Evolutionary conservation across 2,797 vertebrate species (phyloP).

Genomic region (Crenichthys baileyi): DNA sequence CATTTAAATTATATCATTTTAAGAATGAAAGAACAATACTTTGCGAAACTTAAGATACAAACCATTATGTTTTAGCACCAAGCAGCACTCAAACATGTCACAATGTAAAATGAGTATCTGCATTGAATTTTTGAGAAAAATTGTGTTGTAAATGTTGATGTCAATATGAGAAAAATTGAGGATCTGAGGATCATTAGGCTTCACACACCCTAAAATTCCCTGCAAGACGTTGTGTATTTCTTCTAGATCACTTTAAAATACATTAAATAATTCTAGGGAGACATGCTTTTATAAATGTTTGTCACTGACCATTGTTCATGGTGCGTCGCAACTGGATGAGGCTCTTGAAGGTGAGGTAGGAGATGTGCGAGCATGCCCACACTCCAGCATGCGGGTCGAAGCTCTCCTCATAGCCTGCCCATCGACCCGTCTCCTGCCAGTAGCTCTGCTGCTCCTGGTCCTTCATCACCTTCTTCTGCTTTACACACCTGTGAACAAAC

Average conservation of each 20-base stretch:
- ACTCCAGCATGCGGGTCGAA: slow-evolving; percentile 78
- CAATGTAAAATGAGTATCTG: not conserved
- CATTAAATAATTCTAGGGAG: not conserved
- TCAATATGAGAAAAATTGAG: not conserved
- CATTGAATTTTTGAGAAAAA: not conserved
- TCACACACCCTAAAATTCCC: not conserved
- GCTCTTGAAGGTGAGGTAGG: slow-evolving; percentile 93
- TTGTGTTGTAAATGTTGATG: not conserved
- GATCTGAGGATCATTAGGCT: not conserved
- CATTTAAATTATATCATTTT: not conserved
- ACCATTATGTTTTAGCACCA: not conserved
- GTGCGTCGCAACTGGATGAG: slow-evolving; percentile 85
- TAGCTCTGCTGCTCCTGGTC: slow-evolving; percentile 80
- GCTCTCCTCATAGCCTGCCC: slow-evolving; percentile 87
- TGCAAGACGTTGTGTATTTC: not conserved
- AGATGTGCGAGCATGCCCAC: slow-evolving; percentile 87
- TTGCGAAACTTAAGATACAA: not conserved
- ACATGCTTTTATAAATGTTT: not conserved
- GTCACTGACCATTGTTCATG: slow-evolving; percentile 82
- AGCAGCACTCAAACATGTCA: not conserved
- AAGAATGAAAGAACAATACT: not conserved
- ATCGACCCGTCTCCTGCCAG: slow-evolving; percentile 90
- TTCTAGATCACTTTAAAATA: not conserved
- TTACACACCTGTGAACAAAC: slow-evolving; percentile 72
- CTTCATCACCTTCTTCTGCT: slow-evolving; percentile 85